Base-by-base conservation (phyloP, 2,888 invertebrate genomes). In the Aphodius sticticus region DNA sequence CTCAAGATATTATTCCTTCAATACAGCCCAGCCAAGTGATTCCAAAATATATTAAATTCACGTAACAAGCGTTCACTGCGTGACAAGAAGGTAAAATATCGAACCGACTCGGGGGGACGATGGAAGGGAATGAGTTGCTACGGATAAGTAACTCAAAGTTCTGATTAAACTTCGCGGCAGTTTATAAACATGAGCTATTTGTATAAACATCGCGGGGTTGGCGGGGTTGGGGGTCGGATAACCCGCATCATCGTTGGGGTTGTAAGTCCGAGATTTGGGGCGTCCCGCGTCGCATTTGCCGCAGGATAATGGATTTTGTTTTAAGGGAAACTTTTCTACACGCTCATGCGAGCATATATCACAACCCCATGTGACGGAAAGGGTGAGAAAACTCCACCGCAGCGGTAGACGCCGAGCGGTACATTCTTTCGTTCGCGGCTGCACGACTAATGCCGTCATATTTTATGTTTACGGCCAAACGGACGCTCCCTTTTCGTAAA, bases 171-270 rank as follows among this genome's bases (percentile, higher is more conserved):
- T 53, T 53, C 9, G 53, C 7, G 53, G 53, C 53, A 53, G 53
- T 53, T 53, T 53, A 53, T 53, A 53, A 53, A 53, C 53, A 53
- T 53, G 53, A 53, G 53, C 53, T 53, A 53, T 53, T 53, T 53
- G 53, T 53, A 53, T 53, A 53, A 53, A 53, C 53, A 53, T 53
- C 53, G 53, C 1, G 53, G 53, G 53, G 53, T 53, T 26, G 26
- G 53, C 53, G 53, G 53, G 53, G 53, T 53, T 53, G 1, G 53
- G 53, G 53, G 53, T 53, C 7, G 53, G 53, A 7, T 53, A 53
- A 53, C 53, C 53, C 53, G 53, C 53, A 53, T 53, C 53, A 53
- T 53, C 53, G 53, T 53, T 5, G 9, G 53, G 53, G 53, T 53
- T 53, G 53, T 53, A 53, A 53, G 53, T 9, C 53, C 1, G 2